These are phyloP conservation scores for Delia radicum DNA, from an alignment of 1,140 invertebrate genomes.

Conservation along the genomic window DNA sequence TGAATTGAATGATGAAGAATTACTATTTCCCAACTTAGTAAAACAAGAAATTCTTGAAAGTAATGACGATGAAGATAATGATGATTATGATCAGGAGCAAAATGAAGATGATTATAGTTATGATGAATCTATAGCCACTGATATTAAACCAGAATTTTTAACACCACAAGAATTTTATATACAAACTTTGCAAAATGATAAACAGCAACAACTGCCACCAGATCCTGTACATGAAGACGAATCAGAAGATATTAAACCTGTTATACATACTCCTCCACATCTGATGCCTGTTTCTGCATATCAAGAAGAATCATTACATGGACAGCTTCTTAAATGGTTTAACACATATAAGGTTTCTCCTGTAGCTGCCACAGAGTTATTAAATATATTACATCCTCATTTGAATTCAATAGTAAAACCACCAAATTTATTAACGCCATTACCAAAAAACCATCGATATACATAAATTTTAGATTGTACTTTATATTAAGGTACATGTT, in stretches of 20 bases:
- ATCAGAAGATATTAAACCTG: neutral
- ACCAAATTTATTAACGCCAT: neutral
- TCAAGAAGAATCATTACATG: neutral
- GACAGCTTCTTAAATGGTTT: neutral
- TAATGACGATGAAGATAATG: neutral
- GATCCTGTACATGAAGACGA: neutral
- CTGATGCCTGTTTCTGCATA: neutral
- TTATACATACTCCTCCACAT: neutral
- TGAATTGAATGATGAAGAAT: neutral
- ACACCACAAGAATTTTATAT: neutral
- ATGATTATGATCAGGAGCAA: neutral
- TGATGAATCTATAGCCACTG: neutral
- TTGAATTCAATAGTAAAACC: neutral
- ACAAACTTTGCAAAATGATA: neutral
- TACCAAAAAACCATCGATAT: neutral
- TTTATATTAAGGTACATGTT: constrained; percentile 7
- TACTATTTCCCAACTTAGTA: neutral
- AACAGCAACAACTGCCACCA: neutral
- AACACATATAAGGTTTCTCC: neutral
- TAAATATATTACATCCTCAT: neutral
- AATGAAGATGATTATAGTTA: neutral
- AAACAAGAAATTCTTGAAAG: no score
- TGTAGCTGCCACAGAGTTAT: neutral
- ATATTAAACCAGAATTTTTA: neutral
- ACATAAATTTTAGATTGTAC: neutral